phyloP scores from a whole-genome alignment of 1,140 invertebrate genomes.

The Reticulitermes speratus region DNA sequence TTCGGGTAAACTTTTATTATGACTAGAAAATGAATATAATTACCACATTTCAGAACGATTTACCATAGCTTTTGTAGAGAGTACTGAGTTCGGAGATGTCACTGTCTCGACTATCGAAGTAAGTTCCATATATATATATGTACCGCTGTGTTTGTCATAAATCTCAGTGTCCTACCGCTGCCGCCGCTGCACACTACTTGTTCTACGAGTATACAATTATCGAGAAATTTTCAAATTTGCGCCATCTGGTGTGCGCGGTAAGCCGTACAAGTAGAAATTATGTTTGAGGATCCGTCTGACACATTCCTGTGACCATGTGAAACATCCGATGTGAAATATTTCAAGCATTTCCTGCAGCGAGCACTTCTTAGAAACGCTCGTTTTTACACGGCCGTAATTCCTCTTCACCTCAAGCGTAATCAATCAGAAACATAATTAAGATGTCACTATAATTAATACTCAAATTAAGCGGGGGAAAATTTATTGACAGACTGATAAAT shows the following conservation, averaged over 20 bases:
- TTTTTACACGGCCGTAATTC: not conserved
- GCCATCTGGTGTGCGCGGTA: not conserved
- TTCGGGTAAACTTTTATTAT: no score
- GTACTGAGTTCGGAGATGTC: no score
- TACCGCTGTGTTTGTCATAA: no score
- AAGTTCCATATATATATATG: no score
- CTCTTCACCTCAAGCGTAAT: not conserved
- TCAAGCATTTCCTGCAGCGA: not conserved
- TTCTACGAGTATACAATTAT: not conserved
- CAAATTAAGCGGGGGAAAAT: no score
- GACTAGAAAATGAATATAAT: no score
- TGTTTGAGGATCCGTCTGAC: not conserved
- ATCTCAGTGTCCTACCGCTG: no score
- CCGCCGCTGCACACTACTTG: no score
- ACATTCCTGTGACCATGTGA: not conserved
- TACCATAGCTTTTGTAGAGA: no score
- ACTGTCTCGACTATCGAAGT: no score
- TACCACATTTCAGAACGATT: no score
- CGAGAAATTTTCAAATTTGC: not conserved
- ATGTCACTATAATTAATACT: not conserved
- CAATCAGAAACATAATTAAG: not conserved
- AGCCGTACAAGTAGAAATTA: not conserved
- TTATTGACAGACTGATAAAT: no score
- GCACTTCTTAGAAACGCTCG: not conserved
- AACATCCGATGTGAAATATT: not conserved